These are phyloP conservation scores for Ephestia elutella DNA, from an alignment of 1,140 invertebrate genomes.

Conservation along the genomic window DNA sequence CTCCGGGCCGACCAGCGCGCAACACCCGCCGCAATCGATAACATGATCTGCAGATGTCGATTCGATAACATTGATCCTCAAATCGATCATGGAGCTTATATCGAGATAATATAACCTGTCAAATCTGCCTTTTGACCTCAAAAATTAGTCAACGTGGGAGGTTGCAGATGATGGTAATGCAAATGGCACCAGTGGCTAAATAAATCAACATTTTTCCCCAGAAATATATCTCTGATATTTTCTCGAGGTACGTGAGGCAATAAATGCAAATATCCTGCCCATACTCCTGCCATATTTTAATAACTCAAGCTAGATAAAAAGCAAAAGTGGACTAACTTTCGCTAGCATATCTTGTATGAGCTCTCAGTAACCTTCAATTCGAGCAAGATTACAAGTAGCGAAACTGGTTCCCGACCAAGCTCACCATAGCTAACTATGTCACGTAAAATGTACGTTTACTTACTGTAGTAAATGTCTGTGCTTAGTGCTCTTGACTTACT, in stretches of 20 bases:
- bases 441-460: conserved; percentile 6
- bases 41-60: neutral
- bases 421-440: conserved; percentile 7
- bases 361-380: conserved; percentile 2
- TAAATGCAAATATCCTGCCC: no score
- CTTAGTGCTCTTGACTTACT: neutral
- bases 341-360: conserved; percentile 12
- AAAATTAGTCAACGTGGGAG: no score
- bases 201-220: no score
- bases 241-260: no score
- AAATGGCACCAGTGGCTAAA: no score
- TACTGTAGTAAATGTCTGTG: neutral
- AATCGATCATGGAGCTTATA: neutral
- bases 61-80: conserved; percentile 11
- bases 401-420: conserved; percentile 7
- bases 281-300: no score
- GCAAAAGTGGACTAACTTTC: conserved; percentile 15
- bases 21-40: conserved; percentile 63
- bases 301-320: neutral
- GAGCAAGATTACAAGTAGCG: conserved; percentile 3
- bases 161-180: no score
- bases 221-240: no score
- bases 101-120: neutral
- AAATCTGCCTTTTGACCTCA: no score
- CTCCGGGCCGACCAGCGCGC: conserved; percentile 58